These are phyloP conservation scores for Labeo calbasu DNA, from an alignment of 2,797 vertebrate species.

Conservation along the genomic window DNA sequence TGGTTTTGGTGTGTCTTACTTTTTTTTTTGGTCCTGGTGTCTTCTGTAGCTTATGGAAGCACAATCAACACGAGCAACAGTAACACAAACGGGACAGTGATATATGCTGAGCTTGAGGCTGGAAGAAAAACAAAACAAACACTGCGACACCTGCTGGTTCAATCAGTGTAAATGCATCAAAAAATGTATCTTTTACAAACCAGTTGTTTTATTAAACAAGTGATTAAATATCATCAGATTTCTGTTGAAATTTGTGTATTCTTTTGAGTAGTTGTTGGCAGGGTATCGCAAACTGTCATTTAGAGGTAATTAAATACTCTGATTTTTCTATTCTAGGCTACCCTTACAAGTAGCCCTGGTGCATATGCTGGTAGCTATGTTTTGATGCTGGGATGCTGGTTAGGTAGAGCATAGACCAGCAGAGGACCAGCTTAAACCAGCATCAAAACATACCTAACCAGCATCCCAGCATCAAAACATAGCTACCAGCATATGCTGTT, in stretches of 20 bases:
- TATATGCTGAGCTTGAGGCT: conserved; percentile 36
- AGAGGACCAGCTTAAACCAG: too few relatives aligned
- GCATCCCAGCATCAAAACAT: too few relatives aligned
- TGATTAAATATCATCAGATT: not conserved
- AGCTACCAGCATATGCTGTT: too few relatives aligned
- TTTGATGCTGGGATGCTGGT: too few relatives aligned
- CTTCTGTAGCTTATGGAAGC: conserved; percentile 49
- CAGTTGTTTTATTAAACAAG: not conserved
- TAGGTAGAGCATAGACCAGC: too few relatives aligned
- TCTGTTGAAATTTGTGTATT: not conserved
- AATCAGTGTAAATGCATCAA: not conserved
- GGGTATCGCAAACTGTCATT: too few relatives aligned
- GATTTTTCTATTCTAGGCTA: too few relatives aligned
- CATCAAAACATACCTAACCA: too few relatives aligned
- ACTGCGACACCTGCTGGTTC: not conserved
- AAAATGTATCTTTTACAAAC: not conserved
- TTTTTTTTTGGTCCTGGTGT: conserved; percentile 51
- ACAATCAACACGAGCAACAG: conserved; percentile 51
- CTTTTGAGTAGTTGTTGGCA: not conserved
- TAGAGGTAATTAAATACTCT: too few relatives aligned
- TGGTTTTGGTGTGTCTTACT: conserved; percentile 61
- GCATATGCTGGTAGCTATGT: too few relatives aligned
- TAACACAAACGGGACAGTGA: conserved; percentile 59
- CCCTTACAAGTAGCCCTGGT: too few relatives aligned
- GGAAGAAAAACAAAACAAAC: conserved; percentile 39